phyloP scores from a whole-genome alignment of 2,113 vertebrate species.

The Psilopsiagon aurifrons region DNA sequence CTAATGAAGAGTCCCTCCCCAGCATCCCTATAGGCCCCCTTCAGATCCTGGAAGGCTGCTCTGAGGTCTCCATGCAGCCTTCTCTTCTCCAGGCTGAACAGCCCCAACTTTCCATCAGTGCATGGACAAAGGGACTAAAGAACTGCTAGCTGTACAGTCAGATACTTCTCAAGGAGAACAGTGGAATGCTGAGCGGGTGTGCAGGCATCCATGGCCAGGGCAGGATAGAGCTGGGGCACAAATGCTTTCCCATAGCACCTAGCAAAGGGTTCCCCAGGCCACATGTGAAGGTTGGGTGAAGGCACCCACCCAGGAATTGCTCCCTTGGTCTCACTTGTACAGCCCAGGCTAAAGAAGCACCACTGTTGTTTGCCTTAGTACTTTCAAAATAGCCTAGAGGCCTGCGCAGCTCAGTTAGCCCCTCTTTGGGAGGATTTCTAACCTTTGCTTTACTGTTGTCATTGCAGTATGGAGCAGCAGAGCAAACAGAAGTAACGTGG shows the following conservation, averaged over 20 bases:
- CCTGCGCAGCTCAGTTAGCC: fast-evolving
- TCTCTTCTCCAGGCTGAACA: too few relatives aligned
- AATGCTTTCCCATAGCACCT: background rate
- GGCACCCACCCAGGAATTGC: background rate
- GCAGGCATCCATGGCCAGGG: fast-evolving
- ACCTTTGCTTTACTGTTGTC: background rate
- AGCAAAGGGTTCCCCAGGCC: fast-evolving
- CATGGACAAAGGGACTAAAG: background rate
- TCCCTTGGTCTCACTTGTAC: fast-evolving
- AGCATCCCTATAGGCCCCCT: too few relatives aligned
- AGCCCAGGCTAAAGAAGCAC: background rate
- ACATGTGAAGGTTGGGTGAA: background rate
- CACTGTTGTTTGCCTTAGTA: fast-evolving
- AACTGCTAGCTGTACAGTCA: background rate
- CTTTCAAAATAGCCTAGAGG: background rate
- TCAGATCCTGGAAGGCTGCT: too few relatives aligned
- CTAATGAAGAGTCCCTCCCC: too few relatives aligned
- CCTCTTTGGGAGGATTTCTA: fast-evolving
- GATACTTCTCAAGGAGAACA: background rate
- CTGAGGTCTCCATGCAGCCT: too few relatives aligned
- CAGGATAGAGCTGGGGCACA: fast-evolving
- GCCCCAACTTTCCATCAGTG: background rate
- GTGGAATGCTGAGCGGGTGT: background rate
- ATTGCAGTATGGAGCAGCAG: background rate
- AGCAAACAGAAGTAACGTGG: background rate